Evolutionary conservation across 2,797 vertebrate genomes (phyloP).

Genomic region (Myioborus miniatus): DNA sequence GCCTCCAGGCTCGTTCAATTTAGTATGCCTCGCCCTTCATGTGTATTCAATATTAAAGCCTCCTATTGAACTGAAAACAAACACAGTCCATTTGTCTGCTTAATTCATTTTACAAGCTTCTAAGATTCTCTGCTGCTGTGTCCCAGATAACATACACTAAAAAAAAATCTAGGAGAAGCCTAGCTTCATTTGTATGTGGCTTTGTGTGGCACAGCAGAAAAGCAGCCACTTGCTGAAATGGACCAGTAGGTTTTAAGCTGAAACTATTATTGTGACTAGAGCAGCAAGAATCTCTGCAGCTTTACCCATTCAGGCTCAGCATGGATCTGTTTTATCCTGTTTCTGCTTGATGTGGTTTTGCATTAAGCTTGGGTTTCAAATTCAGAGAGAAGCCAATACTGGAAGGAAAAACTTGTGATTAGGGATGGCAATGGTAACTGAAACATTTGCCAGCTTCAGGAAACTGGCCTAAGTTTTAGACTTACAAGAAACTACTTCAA

Average conservation of each 20-base stretch:
- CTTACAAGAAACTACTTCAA: background rate
- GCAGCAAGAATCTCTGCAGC: background rate
- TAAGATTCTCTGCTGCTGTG: constrained; percentile 7
- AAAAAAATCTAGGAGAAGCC: background rate
- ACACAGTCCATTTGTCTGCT: constrained; percentile 34
- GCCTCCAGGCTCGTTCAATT: constrained; percentile 42
- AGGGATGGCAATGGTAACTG: background rate
- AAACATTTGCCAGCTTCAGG: background rate
- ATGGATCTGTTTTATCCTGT: background rate
- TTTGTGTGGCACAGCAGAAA: constrained; percentile 17
- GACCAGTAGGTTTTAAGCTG: background rate
- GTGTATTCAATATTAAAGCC: constrained; percentile 54
- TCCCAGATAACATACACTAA: background rate
- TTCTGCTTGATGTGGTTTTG: constrained; percentile 59
- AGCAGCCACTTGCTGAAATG: background rate
- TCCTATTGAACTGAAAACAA: constrained; percentile 51
- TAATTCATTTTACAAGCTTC: constrained; percentile 47
- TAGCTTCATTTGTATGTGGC: background rate
- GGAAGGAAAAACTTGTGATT: constrained; percentile 21
- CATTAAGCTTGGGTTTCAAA: constrained; percentile 36
- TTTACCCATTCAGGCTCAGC: background rate
- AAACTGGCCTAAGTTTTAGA: background rate
- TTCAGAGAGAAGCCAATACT: constrained; percentile 19
- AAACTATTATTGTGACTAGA: constrained; percentile 9
- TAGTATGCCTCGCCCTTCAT: constrained; percentile 47